Evolutionary conservation across 2,888 invertebrate species (phyloP).

Genomic region (Blastobasis adustella): DNA sequence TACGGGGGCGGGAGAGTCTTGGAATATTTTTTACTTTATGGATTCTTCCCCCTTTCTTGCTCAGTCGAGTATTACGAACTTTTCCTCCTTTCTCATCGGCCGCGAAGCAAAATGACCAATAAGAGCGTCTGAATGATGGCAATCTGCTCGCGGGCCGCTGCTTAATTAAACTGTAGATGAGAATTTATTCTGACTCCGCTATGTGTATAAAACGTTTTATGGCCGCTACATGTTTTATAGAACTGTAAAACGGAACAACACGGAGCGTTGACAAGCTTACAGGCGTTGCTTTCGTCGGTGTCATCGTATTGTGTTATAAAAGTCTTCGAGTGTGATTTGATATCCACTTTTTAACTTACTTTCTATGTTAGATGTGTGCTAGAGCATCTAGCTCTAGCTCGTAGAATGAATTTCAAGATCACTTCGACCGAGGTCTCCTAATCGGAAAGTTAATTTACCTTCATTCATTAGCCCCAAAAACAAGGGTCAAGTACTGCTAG

Average conservation of each 20-base stretch:
- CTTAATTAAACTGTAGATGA: conserved; percentile 52
- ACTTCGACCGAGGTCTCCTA: too few species aligned
- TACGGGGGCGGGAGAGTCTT: conserved; percentile 54
- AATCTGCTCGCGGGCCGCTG: conserved; percentile 40
- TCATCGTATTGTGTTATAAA: conserved; percentile 28
- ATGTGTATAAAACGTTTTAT: conserved; percentile 13
- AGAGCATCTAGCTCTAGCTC: too few species aligned
- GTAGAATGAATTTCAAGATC: too few species aligned
- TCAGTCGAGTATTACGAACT: conserved; percentile 48
- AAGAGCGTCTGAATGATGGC: conserved; percentile 55
- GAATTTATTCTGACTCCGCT: conserved; percentile 24
- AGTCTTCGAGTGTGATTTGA: conserved; percentile 12
- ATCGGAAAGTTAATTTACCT: too few species aligned
- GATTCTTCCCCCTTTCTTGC: conserved; percentile 42
- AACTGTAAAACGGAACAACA: conserved; percentile 16
- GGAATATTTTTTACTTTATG: conserved; percentile 57
- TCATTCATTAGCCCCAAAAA: too few species aligned
- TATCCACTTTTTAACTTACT: too few species aligned
- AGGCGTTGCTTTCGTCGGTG: conserved; percentile 39
- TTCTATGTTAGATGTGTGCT: too few species aligned
- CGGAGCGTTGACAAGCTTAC: conserved; percentile 38
- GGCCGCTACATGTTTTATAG: conserved; percentile 1
- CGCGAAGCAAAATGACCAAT: conserved; percentile 53
- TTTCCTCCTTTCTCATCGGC: conserved; percentile 42
- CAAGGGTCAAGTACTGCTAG: too few species aligned